These are phyloP conservation scores for Pseudomyrmex pallidus DNA, from an alignment of 1,140 invertebrate genomes.

Conservation along the genomic window DNA sequence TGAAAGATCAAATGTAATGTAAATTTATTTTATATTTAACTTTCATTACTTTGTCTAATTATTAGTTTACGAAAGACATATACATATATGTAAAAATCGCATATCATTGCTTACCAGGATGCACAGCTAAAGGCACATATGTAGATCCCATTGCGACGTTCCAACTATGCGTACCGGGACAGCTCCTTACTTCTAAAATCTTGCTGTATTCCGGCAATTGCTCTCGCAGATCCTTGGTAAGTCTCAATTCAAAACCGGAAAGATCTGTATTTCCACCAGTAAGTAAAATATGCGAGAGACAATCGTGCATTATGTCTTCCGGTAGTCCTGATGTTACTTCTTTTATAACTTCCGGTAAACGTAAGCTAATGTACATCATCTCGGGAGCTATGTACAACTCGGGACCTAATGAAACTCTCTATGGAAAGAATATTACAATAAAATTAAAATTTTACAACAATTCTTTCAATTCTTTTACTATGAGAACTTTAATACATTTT, in stretches of 20 bases:
- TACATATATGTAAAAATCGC: not conserved
- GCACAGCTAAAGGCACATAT: conserved; percentile 83
- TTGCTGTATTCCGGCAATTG: conserved; percentile 82
- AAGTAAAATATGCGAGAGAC: conserved; percentile 84
- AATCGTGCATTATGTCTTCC: conserved; percentile 81
- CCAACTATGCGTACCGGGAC: conserved; percentile 84
- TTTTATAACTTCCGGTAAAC: conserved; percentile 83
- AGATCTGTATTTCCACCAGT: conserved; percentile 86
- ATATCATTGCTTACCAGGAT: conserved; percentile 78
- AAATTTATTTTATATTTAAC: too few relatives aligned
- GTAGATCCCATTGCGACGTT: conserved; percentile 85
- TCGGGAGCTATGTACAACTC: conserved; percentile 85
- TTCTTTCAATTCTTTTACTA: not conserved
- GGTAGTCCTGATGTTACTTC: conserved; percentile 83
- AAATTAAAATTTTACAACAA: not conserved
- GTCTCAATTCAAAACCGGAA: conserved; percentile 83
- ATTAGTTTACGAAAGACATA: not conserved
- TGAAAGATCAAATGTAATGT: not conserved
- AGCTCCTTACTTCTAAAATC: conserved; percentile 83
- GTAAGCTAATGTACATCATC: conserved; percentile 85
- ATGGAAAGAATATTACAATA: conserved; percentile 45
- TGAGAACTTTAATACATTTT: not conserved
- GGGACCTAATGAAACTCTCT: conserved; percentile 84
- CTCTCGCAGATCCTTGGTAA: conserved; percentile 83
- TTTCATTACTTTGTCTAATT: too few relatives aligned